phyloP scores from a whole-genome alignment of 2,113 vertebrate species.

The Chaetodon trifascialis region DNA sequence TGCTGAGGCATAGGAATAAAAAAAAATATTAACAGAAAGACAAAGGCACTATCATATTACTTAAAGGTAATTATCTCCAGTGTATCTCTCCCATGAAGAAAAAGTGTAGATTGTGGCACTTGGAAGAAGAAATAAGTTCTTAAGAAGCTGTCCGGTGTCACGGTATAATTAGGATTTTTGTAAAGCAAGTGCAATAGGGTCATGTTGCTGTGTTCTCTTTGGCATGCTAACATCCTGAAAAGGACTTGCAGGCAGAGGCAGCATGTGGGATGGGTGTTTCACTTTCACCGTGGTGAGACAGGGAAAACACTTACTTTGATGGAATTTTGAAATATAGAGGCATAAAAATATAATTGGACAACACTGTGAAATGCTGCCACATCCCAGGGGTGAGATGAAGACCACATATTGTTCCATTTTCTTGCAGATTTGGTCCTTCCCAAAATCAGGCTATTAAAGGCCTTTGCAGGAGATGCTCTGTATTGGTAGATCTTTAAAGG shows the following conservation, averaged over 20 bases:
- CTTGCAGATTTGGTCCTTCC: slow-evolving; percentile 3
- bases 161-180: slow-evolving; percentile 6
- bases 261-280: background rate
- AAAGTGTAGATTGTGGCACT: background rate
- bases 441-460: slow-evolving; percentile 23
- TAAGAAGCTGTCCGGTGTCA: background rate
- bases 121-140: background rate
- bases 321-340: background rate
- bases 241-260: background rate
- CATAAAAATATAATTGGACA: slow-evolving; percentile 1
- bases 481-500: slow-evolving; percentile 17
- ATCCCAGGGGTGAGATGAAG: background rate
- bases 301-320: slow-evolving; percentile 13
- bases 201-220: background rate
- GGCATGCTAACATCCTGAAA: slow-evolving; percentile 23
- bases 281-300: background rate
- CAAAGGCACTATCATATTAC: slow-evolving; percentile 14
- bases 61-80: background rate
- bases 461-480: background rate
- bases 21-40: background rate
- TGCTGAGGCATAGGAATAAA: slow-evolving; percentile 12
- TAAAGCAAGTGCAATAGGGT: background rate
- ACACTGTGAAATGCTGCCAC: background rate
- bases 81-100: background rate
- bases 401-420: slow-evolving; percentile 4